Evolutionary conservation across 2,888 invertebrate genomes (phyloP), one percentile per base, ranked within the genome.

Genomic region (Megastigmus dorsalis): DNA sequence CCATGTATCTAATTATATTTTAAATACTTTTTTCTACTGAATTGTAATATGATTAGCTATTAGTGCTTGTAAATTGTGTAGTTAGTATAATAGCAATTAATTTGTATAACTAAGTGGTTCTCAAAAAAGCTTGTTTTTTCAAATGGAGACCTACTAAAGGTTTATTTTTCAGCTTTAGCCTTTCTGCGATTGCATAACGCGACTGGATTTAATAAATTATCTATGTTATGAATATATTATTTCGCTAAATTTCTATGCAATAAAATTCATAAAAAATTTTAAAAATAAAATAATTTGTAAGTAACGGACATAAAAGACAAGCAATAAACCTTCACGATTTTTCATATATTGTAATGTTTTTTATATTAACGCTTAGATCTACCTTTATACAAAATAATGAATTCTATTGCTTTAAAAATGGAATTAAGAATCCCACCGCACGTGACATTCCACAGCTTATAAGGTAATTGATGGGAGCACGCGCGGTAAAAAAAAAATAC

Each of bases 391-490:
- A 38, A 26, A n/a, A 7, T n/a, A 57, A 23, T 38, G 6, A 26
- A 41, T 33, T 55, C n/a, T 30, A 33, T 30, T 7, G 13, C 7
- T 55, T 33, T 55, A n/a, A 38, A 41, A 59, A 23, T 41, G 5
- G 13, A 36, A 36, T 18, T 67, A 7, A 52, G n/a, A n/a, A n/a
- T n/a, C n/a, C n/a, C n/a, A 54, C 36, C 54, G n/a, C 50, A 68
- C 57, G 65, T 60, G 73, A 66, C 76, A 76, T 73, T 73, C 66
- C 65, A 52, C 43, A 33, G 69, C 62, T 75, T 74, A 57, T 68
- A 77, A 77, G 77, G 78, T 78, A 77, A 78, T 77, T 77, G 57
- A 77, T 78, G 78, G 75, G 77, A 77, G 77, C 74, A 68, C 38
- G 60, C 63, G 66, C 60, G 52, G 59, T 50, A 48, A 20, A 23